phyloP scores from a whole-genome alignment of 1,140 invertebrate genomes.

The Zaprionus taronus region DNA sequence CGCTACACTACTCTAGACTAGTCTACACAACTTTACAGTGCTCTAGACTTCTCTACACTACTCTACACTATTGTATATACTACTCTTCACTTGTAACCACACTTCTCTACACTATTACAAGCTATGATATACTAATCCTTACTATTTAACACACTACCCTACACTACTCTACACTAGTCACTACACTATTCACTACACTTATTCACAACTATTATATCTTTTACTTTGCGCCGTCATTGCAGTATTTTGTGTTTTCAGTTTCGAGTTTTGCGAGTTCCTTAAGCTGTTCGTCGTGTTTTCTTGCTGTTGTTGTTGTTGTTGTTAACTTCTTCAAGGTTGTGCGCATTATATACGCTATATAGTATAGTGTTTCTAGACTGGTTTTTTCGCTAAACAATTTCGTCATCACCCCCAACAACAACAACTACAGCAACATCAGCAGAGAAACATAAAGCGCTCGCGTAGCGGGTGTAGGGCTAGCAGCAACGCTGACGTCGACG shows the following conservation, averaged over 20 bases:
- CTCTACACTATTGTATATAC: no score
- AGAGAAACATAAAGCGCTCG: conserved; percentile 40
- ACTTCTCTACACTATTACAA: no score
- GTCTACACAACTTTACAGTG: no score
- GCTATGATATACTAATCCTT: no score
- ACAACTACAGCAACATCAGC: conserved; percentile 34
- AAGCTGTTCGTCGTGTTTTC: conserved; percentile 30
- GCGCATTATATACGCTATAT: conserved; percentile 33
- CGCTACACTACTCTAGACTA: no score
- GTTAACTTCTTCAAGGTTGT: conserved; percentile 76
- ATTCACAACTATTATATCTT: conserved; percentile 17
- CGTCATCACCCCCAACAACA: conserved; percentile 60
- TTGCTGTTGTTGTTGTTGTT: conserved; percentile 17
- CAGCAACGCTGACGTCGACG: conserved; percentile 6
- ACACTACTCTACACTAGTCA: no score
- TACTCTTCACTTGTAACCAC: no score
- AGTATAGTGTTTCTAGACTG: conserved; percentile 74
- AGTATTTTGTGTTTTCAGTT: conserved; percentile 23
- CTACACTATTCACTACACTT: conserved; percentile 16
- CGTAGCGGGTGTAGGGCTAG: conserved; percentile 33
- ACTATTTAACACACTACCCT: no score
- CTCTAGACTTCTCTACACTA: no score
- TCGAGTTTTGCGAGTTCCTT: conserved; percentile 63
- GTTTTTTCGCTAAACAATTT: conserved; percentile 79
- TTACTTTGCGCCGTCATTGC: conserved; percentile 31